Base-by-base conservation (phyloP, 2,888 invertebrate species). In the Myopa tessellatipennis region DNA sequence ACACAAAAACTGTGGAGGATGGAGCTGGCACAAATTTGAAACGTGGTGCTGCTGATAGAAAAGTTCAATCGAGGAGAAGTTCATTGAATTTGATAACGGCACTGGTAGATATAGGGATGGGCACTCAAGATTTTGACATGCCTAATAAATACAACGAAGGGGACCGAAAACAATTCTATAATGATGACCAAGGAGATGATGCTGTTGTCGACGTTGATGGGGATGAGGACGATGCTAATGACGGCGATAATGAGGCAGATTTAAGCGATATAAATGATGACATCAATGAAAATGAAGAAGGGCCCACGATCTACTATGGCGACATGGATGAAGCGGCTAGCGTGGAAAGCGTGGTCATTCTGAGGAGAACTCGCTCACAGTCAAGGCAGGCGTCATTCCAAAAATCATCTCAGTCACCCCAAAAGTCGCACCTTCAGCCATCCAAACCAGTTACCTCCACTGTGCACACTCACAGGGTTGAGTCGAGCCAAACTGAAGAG, bases 201-300 rank as follows among this genome's bases (percentile, higher is more conserved):
- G 74, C 67, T 16, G 73, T 26, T 26, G 26, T 26, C 1, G 26
- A 26, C 26, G 26, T 26, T 26, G 26, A 26, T 26, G 26, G 77
- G 7, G 61, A 79, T 70, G 75, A 36, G 10, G 69, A 52, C 14
- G 80, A 80, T 7, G 79, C 72, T n/a, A 78, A 79, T 58, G 76
- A 16, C 26, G 80, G 78, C n/a, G 70, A 76, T 18, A 79, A 76
- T 45, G 67, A 8, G 1, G 5, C 10, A 55, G 55, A 55, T 16
- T 55, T 55, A 5, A n/a, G 8, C 5, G 75, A 45, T 45, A 75
- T 7, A 1, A 65, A 79, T 18, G 76, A 78, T 18, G 80, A 78
- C 18, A 80, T 80, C 16, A 81, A 80, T 58, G 82, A 82, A 38
- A 77, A 81, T 40, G 83, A 83, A 61, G 82, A 82, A 36, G 83